Percentiles rank a stretch among this genome's conserved stretches.
phyloP scores from a whole-genome alignment of 2,797 vertebrate species.

The Melanotaenia pygmaea region DNA sequence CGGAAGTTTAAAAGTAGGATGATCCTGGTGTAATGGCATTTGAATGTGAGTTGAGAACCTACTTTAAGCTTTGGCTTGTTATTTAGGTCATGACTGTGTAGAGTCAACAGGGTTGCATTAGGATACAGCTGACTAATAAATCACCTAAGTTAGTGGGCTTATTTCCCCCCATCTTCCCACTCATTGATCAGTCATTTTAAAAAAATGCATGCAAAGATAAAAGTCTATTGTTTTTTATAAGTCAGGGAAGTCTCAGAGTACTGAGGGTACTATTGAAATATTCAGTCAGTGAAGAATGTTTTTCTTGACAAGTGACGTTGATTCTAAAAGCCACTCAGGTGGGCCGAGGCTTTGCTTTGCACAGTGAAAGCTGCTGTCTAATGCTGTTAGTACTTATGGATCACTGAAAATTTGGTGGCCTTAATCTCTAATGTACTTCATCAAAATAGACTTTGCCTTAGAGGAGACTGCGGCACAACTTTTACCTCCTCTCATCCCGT shows the following conservation, averaged over 20 bases:
- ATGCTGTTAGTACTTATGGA: constrained; percentile 62
- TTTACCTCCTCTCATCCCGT: constrained; percentile 34
- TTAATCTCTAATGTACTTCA: constrained; percentile 63
- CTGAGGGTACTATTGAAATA: not conserved
- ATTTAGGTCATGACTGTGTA: constrained; percentile 75
- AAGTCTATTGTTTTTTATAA: not conserved
- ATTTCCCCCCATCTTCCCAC: not conserved
- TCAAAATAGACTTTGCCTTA: constrained; percentile 57
- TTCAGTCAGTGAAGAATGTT: constrained; percentile 16
- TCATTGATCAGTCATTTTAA: not conserved
- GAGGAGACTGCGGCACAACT: constrained; percentile 23
- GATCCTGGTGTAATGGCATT: constrained; percentile 77
- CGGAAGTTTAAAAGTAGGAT: constrained; percentile 73
- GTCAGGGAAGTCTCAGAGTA: not conserved
- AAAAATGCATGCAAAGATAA: not conserved
- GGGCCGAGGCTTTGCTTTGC: constrained; percentile 40
- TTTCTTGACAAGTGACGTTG: constrained; percentile 37
- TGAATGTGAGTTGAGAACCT: constrained; percentile 69
- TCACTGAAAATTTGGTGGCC: constrained; percentile 55
- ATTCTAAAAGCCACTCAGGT: constrained; percentile 55
- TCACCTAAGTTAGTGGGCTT: not conserved
- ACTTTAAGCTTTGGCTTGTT: constrained; percentile 73
- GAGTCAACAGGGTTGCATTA: constrained; percentile 60
- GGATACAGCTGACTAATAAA: constrained; percentile 51
- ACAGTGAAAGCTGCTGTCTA: constrained; percentile 54